Evolutionary conservation across 2,888 invertebrate genomes (phyloP), one percentile per base, ranked within the genome.

Genomic region (Ophioninae sp.): DNA sequence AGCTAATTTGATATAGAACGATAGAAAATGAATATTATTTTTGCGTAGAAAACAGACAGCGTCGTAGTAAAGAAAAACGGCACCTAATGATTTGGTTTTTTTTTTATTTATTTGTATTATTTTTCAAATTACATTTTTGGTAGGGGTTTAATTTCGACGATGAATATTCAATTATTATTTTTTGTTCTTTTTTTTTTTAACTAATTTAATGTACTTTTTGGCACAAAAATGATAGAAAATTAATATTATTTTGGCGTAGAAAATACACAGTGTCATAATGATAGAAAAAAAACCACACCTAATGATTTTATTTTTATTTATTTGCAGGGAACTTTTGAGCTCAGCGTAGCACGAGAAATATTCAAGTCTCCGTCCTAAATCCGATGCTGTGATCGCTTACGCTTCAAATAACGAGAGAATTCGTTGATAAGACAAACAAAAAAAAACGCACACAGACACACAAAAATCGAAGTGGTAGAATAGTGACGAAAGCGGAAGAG

Each of bases 301-400:
- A 59, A 7, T 50, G 57, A 7, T 69, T 61, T 21, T 67, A 7
- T 50, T 50, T 62, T 72, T 84, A 50, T 62, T 81, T 82, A 30
- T 57, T 87, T 92, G 90, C 50, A 93, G 93, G 87, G 93, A 93
- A 89, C 90, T 93, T 79, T 88, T 93, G 82, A 92, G 93, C 87
- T 93, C 93, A 81, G 93, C 93, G 87, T 93, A 93, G 89, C 87
- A 87, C 86, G 79, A 69, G 84, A 88, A 85, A 84, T 82, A 65
- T 79, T 85, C 78, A 81, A 79, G 85, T 88, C 86, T 91, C 91
- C 91, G 91, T 91, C 91, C 91, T 87, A 87, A 89, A 89, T 88
- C 89, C 87, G 86, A 90, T 89, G 88, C 92, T 93, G 92, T 92
- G 92, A 92, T 91, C 88, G 88, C 87, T 88, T 87, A 87, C 86